A percentile compares a stretch with the other conserved stretches of the same genome.
Evolutionary conservation across 2,113 vertebrate genomes (phyloP).

Genomic region (Tretioscincus oriximinensis): DNA sequence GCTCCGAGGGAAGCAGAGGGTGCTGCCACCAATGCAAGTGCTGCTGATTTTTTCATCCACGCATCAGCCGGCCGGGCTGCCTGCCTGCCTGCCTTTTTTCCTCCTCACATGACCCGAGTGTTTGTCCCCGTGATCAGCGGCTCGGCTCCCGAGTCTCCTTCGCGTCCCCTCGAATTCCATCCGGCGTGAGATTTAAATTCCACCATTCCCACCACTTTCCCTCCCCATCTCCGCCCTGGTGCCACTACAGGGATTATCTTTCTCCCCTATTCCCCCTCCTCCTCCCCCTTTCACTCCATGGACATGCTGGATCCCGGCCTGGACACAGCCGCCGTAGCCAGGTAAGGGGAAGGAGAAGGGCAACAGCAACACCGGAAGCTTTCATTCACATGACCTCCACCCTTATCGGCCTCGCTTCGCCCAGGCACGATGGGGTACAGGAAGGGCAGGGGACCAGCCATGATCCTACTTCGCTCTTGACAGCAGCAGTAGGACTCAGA

Average conservation of each 20-base stretch:
- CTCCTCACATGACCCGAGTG: constrained; percentile 93
- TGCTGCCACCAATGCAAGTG: too few relatives aligned
- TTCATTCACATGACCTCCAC: too few relatives aligned
- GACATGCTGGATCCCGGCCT: constrained; percentile 86
- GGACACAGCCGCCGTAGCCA: constrained; percentile 70
- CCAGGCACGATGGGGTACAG: too few relatives aligned
- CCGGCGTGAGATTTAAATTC: constrained; percentile 64
- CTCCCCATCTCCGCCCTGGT: neutral
- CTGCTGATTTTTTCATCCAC: too few relatives aligned
- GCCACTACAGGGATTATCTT: neutral
- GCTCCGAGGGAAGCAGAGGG: too few relatives aligned
- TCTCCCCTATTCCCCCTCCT: constrained; percentile 10
- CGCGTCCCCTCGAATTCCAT: constrained; percentile 63
- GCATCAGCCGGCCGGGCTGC: neutral
- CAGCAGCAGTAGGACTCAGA: too few relatives aligned
- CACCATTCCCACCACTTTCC: constrained; percentile 46
- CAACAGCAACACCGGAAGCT: too few relatives aligned
- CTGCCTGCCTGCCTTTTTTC: constrained; percentile 53
- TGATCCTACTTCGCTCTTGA: too few relatives aligned
- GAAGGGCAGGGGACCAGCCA: too few relatives aligned
- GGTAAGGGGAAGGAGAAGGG: too few relatives aligned
- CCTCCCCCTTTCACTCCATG: constrained; percentile 67
- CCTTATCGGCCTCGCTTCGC: too few relatives aligned
- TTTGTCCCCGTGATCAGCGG: constrained; percentile 93
- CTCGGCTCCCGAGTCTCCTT: constrained; percentile 62